phyloP scores from a whole-genome alignment of 2,113 vertebrate species.

The Cacatua alba region DNA sequence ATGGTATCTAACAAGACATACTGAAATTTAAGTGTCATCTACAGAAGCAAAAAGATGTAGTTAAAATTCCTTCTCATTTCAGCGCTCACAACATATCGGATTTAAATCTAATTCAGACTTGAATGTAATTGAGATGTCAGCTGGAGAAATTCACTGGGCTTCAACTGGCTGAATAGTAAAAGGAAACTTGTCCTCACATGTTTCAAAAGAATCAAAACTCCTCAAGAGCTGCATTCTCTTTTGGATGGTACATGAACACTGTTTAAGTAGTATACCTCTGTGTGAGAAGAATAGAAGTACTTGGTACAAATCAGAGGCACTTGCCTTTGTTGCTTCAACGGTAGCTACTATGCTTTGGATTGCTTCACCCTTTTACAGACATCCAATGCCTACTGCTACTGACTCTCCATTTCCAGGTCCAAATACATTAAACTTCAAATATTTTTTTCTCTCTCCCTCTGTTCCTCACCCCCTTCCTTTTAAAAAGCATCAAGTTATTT shows the following conservation, averaged over 20 bases:
- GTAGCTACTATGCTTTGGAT: conserved; percentile 11
- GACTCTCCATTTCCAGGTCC: not conserved
- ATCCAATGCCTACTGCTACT: not conserved
- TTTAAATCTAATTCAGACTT: not conserved
- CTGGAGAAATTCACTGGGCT: not conserved
- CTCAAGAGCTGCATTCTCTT: not conserved
- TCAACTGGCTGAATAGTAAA: not conserved
- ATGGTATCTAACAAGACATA: not conserved
- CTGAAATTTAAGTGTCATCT: not conserved
- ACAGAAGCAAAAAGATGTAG: not conserved
- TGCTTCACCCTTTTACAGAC: not conserved
- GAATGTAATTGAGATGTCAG: not conserved
- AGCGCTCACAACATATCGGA: not conserved
- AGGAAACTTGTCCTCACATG: not conserved
- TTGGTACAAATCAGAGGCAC: conserved; percentile 59
- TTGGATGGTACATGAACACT: not conserved
- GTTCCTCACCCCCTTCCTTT: not conserved
- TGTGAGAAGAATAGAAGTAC: not conserved
- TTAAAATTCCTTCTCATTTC: not conserved
- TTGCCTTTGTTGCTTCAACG: conserved; percentile 47
- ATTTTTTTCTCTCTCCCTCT: not conserved
- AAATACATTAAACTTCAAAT: not conserved
- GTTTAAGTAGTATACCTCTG: not conserved
- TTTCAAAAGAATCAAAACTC: not conserved
- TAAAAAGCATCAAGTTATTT: not conserved